These are phyloP conservation scores for Siniperca undulata DNA, from an alignment of 2,797 vertebrate species.

Conservation along the genomic window DNA sequence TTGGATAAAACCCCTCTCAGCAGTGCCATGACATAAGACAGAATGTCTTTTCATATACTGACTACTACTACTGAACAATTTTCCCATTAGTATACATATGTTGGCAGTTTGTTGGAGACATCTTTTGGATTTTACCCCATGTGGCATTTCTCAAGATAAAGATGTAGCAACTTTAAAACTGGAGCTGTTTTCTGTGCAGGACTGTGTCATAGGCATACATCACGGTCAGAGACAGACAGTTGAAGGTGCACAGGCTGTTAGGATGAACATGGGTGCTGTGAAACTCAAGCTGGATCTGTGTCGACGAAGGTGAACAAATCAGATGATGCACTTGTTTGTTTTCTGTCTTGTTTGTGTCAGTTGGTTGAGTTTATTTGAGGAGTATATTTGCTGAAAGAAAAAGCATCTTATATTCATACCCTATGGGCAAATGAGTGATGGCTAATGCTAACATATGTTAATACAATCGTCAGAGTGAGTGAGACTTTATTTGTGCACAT, in stretches of 20 bases:
- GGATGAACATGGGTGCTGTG: conserved; percentile 62
- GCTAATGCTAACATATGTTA: conserved; percentile 75
- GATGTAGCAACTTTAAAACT: conserved; percentile 72
- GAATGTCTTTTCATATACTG: conserved; percentile 69
- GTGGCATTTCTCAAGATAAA: conserved; percentile 74
- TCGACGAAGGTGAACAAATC: conserved; percentile 74
- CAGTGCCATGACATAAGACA: conserved; percentile 65
- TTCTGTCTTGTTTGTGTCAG: conserved; percentile 71
- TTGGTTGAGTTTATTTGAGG: conserved; percentile 62
- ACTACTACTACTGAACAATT: conserved; percentile 73
- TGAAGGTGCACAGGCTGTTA: conserved; percentile 52
- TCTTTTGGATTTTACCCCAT: conserved; percentile 71
- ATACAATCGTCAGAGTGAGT: conserved; percentile 77
- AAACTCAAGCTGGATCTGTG: conserved; percentile 64
- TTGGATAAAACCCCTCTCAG: conserved; percentile 80
- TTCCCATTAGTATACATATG: conserved; percentile 51
- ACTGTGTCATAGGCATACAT: conserved; percentile 44
- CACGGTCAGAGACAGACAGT: conserved; percentile 44
- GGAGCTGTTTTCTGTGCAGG: conserved; percentile 59
- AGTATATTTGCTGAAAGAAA: conserved; percentile 41
- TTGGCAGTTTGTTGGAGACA: conserved; percentile 65
- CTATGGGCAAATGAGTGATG: conserved; percentile 39
- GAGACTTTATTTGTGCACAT: conserved; percentile 76
- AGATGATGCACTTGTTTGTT: conserved; percentile 79
- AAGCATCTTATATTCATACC: conserved; percentile 43